Base-by-base conservation (phyloP, 2,113 vertebrate genomes). In the Stegastes partitus region DNA sequence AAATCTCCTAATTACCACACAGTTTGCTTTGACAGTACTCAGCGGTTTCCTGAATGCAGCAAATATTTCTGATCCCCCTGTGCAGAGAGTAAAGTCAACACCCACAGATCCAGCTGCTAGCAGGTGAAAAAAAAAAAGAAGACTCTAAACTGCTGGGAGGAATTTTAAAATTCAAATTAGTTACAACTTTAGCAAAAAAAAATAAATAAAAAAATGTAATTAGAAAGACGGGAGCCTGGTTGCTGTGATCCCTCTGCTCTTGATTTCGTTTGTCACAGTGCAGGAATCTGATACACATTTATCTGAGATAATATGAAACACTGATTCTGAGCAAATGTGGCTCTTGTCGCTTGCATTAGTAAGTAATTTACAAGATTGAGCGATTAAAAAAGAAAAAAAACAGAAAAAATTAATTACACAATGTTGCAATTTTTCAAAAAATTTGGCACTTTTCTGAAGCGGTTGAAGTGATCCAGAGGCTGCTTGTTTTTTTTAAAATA, bases 1-100 rank as follows among this genome's bases (percentile, higher is more conserved):
- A 34, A 34, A 34, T 68, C 15, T 61, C 66, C 75, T 83, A 82
- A 91, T 93, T 90, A 87, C 82, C 79, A 42, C 64, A 67, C 84
- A 61, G 81, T 92, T 79, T 68, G 75, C 77, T 82, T 77, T 87
- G 91, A 84, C 84, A 47, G 82, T 5, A 34, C 80, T 78, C 84
- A 77, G 85, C 77, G 54, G 74, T 87, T 85, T 80, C 59, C 70
- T 74, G 57, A 80, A 81, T 55, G 61, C 57, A 58, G 73, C 16
- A 81, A 84, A 66, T 63, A 89, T 81, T 67, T 91, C 82, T 76
- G 56, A 65, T 76, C 71, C 66, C 42, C 44, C 16, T 21, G 21
- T 54, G 67, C 10, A 8, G 26, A 64, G 63, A 45, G 57, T 64
- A 71, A n/a, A 82, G 58, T 77, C 69, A 66, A 64, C 59, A 68